Conservation (phyloP, 2,888 invertebrate genomes). For the Hirtodrosophila histrioides region DNA sequence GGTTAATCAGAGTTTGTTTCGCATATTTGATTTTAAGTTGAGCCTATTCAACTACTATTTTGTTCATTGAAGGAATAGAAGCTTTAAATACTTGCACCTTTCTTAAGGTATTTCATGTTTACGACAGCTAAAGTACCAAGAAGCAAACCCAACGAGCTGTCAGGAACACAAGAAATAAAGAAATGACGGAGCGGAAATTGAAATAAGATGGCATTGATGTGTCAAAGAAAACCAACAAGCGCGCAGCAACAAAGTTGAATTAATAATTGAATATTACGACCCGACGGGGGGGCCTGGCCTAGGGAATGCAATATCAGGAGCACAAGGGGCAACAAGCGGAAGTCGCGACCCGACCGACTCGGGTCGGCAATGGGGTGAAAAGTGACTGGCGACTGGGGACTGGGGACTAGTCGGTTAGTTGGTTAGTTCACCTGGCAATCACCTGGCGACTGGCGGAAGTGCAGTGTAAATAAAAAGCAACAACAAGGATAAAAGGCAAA, state of each 20-base stretch:
- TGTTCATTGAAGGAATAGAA: no score
- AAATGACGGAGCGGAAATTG: conserved; percentile 52
- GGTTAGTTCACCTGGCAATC: conserved; percentile 13
- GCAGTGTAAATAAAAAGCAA: conserved; percentile 24
- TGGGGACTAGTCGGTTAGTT: neutral
- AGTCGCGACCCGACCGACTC: conserved; percentile 12
- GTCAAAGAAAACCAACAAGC: conserved; percentile 19
- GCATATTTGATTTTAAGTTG: no score
- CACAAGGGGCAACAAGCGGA: conserved; percentile 9
- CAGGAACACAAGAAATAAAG: neutral
- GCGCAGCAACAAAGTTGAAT: conserved; percentile 31
- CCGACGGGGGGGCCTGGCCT: neutral
- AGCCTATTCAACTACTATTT: no score
- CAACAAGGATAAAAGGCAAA: conserved; percentile 18
- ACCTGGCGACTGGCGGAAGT: conserved; percentile 24
- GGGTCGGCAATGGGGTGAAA: neutral
- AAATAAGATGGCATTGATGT: conserved; percentile 42
- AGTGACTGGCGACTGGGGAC: conserved; percentile 2
- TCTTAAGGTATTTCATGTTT: no score
- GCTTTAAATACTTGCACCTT: no score
- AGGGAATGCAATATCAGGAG: conserved; percentile 9
- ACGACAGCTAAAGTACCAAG: no score
- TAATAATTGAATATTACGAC: conserved; percentile 36
- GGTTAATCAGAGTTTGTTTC: no score
- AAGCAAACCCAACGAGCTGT: no score